Evolutionary conservation across 2,113 vertebrate species (phyloP), one percentile per base, ranked within the genome.

Genomic region (Himantopus leucocephalus): DNA sequence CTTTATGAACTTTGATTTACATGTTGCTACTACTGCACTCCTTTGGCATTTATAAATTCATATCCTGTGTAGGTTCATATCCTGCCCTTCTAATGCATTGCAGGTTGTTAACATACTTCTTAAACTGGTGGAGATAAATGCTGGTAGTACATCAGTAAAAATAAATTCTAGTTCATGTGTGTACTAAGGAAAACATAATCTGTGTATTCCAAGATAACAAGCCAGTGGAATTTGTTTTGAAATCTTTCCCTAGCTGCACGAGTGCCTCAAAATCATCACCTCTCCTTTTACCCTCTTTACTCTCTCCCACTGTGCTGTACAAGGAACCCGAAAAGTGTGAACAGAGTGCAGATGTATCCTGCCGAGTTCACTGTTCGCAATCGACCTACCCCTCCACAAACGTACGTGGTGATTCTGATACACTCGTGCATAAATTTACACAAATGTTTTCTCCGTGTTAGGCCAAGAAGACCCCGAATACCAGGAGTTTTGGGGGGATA

Each of bases 41-140:
- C 59, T 96, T 91, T 72, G 53, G 37, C 76, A 79, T 96, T 94
- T 92, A 89, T 78, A 94, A 87, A 92, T 96, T 91, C 86, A 75
- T 95, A 92, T 81, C 86, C 86, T 95, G 83, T 79, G 50, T 47
- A 67, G 45, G 48, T 87, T 94, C 80, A 76, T 76, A 90, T 88
- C 77, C 91, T 95, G 84, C 70, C 53, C 22, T 62, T 80, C 45
- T 86, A 93, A 94, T 58, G 90, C 45, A 58, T 43, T 83, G 71
- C 92, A 90, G 85, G 63, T 80, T 96, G 48, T 70, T 79, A 79
- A 76, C 10, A 14, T 58, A 23, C 53, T 85, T 45, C 72, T 92
- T 93, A 88, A 73, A 37, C 74, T 23, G 41, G 8, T 63, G 26
- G 77, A 79, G 87, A 88, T 79, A 70, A 87, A 79, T 12, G 9